Evolutionary conservation across 2,888 invertebrate genomes (phyloP).

Genomic region (Cantharis nigra): DNA sequence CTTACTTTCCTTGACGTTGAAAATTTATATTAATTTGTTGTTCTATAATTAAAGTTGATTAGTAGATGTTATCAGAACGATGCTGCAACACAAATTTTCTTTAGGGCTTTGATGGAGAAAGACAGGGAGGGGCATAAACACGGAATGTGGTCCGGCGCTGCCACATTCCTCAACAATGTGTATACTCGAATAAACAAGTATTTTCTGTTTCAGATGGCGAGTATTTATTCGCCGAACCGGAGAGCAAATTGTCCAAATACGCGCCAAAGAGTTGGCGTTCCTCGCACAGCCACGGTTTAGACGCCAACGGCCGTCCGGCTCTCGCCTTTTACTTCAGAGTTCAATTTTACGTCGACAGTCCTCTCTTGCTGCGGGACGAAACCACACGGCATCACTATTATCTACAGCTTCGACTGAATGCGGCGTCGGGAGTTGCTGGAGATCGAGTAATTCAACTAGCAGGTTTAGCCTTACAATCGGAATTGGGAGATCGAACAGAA

Average conservation of each 20-base stretch:
- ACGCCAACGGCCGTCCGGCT: constrained; percentile 87
- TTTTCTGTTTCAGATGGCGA: constrained; percentile 82
- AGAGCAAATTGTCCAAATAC: constrained; percentile 94
- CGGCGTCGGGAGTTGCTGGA: constrained; percentile 66
- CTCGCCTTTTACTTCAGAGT: constrained; percentile 89
- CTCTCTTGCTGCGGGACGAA: constrained; percentile 87
- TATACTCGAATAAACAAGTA: constrained; percentile 30
- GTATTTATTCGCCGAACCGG: constrained; percentile 92
- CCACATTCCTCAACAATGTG: constrained; percentile 47
- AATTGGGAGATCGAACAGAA: constrained; percentile 80
- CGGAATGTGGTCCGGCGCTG: constrained; percentile 52
- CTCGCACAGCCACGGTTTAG: constrained; percentile 88
- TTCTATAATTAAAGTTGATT: constrained; percentile 42
- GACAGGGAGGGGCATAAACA: constrained; percentile 38
- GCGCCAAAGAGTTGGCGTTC: constrained; percentile 96
- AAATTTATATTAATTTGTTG: constrained; percentile 16
- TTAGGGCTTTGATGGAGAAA: constrained; percentile 25
- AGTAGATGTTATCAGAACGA: constrained; percentile 42
- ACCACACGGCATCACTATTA: constrained; percentile 93
- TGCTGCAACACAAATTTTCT: constrained; percentile 37
- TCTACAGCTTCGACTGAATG: constrained; percentile 90
- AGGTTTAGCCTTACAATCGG: constrained; percentile 90
- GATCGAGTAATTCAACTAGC: constrained; percentile 79
- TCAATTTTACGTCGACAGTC: constrained; percentile 93
- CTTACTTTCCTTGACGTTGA: background rate